Conservation (phyloP, 2,113 vertebrate genomes). For the Shinisaurus crocodilurus region DNA sequence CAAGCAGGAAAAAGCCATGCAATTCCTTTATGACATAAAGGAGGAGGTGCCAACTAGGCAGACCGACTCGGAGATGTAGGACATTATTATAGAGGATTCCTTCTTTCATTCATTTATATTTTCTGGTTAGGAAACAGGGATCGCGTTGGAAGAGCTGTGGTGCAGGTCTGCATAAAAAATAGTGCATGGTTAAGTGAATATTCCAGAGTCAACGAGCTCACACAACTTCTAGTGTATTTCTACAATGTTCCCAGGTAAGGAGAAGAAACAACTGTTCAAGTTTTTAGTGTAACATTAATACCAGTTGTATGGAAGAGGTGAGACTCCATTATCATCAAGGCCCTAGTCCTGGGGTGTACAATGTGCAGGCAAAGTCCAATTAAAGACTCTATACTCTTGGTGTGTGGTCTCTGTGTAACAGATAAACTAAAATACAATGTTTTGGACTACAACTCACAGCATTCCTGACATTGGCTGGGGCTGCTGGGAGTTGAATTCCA, state of each 20-base stretch:
- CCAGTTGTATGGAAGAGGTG: not conserved
- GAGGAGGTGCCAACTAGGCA: not conserved
- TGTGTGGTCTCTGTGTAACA: not conserved
- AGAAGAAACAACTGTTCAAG: not conserved
- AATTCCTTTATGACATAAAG: not conserved
- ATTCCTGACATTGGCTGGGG: too few species aligned
- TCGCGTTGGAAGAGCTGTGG: constrained; percentile 78
- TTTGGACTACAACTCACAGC: too few species aligned
- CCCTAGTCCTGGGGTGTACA: not conserved
- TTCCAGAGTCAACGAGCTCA: constrained; percentile 72
- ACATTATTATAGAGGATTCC: not conserved
- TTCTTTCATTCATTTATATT: constrained; percentile 22
- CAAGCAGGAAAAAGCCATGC: too few species aligned
- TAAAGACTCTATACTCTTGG: not conserved
- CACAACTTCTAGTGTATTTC: constrained; percentile 80
- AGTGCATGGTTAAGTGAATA: constrained; percentile 76
- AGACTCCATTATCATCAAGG: not conserved
- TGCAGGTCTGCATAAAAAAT: constrained; percentile 80
- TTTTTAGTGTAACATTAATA: not conserved
- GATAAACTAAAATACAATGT: not conserved
- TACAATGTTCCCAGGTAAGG: constrained; percentile 80
- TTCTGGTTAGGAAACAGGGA: constrained; percentile 80
- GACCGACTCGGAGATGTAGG: too few species aligned
- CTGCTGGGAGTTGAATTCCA: too few species aligned
- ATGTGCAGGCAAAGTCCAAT: too few species aligned